Evolutionary conservation across 2,888 invertebrate species (phyloP).

Genomic region (Scrobipalpa costella): DNA sequence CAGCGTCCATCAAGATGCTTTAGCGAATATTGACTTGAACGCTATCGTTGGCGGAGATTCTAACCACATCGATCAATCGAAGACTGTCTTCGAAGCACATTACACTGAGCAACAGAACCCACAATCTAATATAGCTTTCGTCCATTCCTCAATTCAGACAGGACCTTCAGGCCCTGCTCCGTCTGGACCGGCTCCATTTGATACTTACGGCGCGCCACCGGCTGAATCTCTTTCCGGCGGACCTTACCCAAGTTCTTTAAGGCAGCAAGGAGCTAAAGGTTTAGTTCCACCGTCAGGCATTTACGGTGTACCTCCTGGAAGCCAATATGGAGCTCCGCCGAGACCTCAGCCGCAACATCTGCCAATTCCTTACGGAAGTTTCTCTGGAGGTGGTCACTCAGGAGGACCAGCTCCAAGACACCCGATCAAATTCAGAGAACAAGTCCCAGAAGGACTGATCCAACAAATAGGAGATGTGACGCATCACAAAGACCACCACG

Average conservation of each 20-base stretch:
- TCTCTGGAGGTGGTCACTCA: conserved; percentile 69
- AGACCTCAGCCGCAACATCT: conserved; percentile 55
- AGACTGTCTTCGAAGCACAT: conserved; percentile 76
- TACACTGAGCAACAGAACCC: conserved; percentile 65
- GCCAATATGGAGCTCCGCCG: conserved; percentile 71
- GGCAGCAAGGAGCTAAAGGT: conserved; percentile 75
- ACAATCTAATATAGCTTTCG: conserved; percentile 46
- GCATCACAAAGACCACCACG: conserved; percentile 82
- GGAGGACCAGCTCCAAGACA: conserved; percentile 75
- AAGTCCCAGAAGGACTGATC: conserved; percentile 86
- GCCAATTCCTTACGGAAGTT: conserved; percentile 69
- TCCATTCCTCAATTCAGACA: conserved; percentile 42
- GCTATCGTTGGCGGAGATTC: conserved; percentile 72
- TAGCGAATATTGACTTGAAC: conserved; percentile 67
- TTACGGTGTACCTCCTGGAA: conserved; percentile 82
- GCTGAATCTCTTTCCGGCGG: conserved; percentile 68
- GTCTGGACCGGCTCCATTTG: conserved; percentile 33
- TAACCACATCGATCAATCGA: conserved; percentile 74
- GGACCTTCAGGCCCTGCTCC: conserved; percentile 34
- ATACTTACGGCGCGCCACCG: conserved; percentile 69
- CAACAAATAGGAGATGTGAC: conserved; percentile 84
- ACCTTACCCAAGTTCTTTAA: conserved; percentile 57
- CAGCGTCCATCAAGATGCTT: conserved; percentile 70
- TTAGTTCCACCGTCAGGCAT: conserved; percentile 82
- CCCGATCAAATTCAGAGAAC: conserved; percentile 87